These are phyloP conservation scores for Meghimatium bilineatum DNA, from an alignment of 2,888 invertebrate species.

Conservation along the genomic window DNA sequence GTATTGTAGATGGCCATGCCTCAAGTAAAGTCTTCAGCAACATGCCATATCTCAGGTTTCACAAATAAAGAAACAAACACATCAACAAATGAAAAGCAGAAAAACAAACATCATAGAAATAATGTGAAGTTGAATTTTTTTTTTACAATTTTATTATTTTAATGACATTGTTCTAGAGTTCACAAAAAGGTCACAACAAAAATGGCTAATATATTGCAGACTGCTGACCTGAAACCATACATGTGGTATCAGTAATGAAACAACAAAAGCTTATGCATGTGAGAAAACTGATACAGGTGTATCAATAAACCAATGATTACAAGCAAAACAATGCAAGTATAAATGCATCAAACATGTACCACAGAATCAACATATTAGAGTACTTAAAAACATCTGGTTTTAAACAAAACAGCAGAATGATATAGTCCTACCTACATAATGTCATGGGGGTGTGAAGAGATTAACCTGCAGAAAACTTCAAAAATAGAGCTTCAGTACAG, in stretches of 20 bases:
- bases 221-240: background rate
- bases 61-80: no score
- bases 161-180: slow-evolving; percentile 7
- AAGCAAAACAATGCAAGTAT: slow-evolving; percentile 3
- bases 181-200: slow-evolving; percentile 10
- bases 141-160: background rate
- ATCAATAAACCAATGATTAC: background rate
- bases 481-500: no score
- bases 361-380: background rate
- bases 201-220: background rate
- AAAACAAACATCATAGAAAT: no score
- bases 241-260: background rate
- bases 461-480: no score
- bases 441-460: no score
- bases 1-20: no score
- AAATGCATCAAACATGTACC: background rate
- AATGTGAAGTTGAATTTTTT: background rate
- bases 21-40: no score
- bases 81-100: no score
- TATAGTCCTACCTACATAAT: no score
- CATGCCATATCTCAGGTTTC: no score
- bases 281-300: background rate
- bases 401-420: no score
- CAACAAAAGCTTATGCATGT: slow-evolving; percentile 1
- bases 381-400: background rate